Conservation (phyloP, 2,888 invertebrate genomes). For the Antheraea yamamai region DNA sequence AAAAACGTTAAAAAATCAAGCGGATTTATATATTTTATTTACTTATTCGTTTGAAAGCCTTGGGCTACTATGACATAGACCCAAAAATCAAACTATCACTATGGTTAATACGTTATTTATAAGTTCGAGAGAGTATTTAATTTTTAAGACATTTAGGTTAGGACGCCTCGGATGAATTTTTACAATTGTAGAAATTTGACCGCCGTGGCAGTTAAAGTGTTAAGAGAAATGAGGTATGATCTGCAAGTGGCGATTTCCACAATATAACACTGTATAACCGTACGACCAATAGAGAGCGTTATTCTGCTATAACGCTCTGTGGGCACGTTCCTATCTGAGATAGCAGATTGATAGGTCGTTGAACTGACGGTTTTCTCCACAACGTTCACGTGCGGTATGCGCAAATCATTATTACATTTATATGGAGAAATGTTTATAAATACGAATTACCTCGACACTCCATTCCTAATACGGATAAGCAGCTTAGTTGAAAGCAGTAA, state of each 20-base stretch:
- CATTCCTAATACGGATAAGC: no score
- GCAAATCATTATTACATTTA: not conserved
- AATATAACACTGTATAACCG: not conserved
- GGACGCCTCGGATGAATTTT: not conserved
- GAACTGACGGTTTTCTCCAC: slow-evolving; percentile 17
- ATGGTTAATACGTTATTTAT: no score
- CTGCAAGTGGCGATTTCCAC: not conserved
- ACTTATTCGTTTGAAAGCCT: no score
- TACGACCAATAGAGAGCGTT: not conserved
- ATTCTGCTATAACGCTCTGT: slow-evolving; percentile 9
- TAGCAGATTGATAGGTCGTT: slow-evolving; percentile 16
- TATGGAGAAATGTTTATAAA: not conserved
- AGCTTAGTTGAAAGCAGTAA: no score
- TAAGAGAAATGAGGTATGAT: not conserved
- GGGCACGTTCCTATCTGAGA: slow-evolving; percentile 14
- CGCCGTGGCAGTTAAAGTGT: no score
- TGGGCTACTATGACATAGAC: no score
- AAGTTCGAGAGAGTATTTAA: no score
- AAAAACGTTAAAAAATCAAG: no score
- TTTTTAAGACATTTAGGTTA: no score
- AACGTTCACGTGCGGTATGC: slow-evolving; percentile 9
- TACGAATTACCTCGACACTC: not conserved
- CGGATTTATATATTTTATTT: no score
- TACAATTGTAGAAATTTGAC: no score
- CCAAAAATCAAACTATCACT: no score